Base-by-base conservation (phyloP, 2,797 vertebrate species). In the Cirrhinus mrigala region DNA sequence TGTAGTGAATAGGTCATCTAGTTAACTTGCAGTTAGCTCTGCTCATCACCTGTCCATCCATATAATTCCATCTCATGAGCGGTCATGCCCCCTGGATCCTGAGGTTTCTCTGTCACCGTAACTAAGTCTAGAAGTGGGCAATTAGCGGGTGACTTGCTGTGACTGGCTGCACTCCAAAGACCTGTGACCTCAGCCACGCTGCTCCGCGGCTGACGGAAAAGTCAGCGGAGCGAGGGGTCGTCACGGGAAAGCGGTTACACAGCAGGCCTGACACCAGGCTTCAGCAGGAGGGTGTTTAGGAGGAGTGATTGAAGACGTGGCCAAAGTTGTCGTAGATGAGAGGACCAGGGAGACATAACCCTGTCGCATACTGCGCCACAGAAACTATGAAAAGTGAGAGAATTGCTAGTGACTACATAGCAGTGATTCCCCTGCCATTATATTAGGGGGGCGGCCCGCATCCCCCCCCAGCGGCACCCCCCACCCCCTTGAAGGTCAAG, bases 121-220 rank as follows among this genome's bases (percentile, higher is more conserved):
- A 56, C 83, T 86, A 90, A 90, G 90, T 92, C 91, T 90, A 89
- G 89, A 86, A 85, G 89, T 92, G 82, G 88, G 89, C 93, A 94
- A 95, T 95, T 95, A 95, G 93, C 89, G 15, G 86, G 90, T 90
- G 91, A 91, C 92, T 94, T 91, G 90, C 92, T 90, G 89, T 91
- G 85, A 91, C 91, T 95, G 94, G 93, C 93, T 90, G 83, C 37
- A 79, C 90, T 92, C 94, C 93, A 94, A 90, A 88, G 92, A 92
- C 90, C 92, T 90, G 91, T 92, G 94, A 94, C 92, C 93, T 92
- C 88, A 52, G 79, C 87, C 92, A 92, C 92, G 91, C 91, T 87
- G 88, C 89, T 93, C 90, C 90, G 89, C 87, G 86, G 92, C 92
- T 94, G 91, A 93, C 27, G 66, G 90, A 88, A 79, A 58, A 50